Percentiles rank a stretch among this genome's conserved stretches.
phyloP scores from a whole-genome alignment of 2,888 invertebrate species.

The Zhuqinia jingwanae region DNA sequence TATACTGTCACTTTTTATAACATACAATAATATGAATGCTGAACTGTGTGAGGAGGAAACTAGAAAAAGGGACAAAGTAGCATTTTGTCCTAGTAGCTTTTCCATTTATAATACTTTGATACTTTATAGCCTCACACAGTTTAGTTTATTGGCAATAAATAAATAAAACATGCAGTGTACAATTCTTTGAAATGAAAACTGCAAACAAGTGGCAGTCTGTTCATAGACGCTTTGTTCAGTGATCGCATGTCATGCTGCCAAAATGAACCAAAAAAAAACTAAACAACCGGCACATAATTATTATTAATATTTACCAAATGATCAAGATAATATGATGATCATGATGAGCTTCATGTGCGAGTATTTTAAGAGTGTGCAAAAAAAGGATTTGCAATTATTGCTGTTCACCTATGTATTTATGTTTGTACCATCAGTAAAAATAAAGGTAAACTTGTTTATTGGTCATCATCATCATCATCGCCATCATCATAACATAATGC shows the following conservation, averaged over 20 bases:
- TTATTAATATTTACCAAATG: slow-evolving; percentile 17
- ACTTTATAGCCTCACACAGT: slow-evolving; percentile 5
- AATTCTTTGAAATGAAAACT: neutral
- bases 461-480: no score
- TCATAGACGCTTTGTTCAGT: neutral
- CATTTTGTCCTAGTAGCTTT: neutral
- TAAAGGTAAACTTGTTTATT: slow-evolving; percentile 37
- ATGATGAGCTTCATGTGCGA: neutral
- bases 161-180: neutral
- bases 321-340: no score
- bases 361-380: neutral
- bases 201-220: slow-evolving; percentile 9
- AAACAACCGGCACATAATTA: slow-evolving; percentile 5
- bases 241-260: slow-evolving; percentile 28
- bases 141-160: slow-evolving; percentile 15
- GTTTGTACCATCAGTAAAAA: neutral
- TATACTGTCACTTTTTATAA: neutral
- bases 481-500: no score
- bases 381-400: neutral
- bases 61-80: neutral
- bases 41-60: neutral
- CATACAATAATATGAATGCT: no score
- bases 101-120: slow-evolving; percentile 10
- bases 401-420: neutral
- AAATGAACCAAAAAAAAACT: neutral